Base-by-base conservation (phyloP, 2,888 invertebrate genomes). In the Epicampocera succincta region DNA sequence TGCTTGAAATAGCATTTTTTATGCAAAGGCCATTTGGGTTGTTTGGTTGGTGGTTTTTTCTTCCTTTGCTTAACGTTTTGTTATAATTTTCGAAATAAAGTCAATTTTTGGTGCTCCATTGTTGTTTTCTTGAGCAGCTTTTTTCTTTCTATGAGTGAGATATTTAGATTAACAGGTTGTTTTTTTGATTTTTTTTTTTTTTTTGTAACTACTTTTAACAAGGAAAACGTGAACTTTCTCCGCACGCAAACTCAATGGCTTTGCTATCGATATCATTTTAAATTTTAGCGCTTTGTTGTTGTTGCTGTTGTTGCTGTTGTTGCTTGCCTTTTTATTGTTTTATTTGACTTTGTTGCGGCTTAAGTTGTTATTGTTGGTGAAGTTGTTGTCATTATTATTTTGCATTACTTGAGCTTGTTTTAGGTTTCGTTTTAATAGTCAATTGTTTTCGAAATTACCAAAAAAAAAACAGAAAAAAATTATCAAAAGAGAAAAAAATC, bases 161-260 rank as follows among this genome's bases (percentile, higher is more conserved):
- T 89, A 89, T 89, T 89, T 89, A 88, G 89, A 88, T 89, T 88
- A 89, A 89, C 89, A 89, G 89, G 89, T 89, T 89, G 89, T 89
- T 89, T 89, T 88, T 89, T 87, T 68, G 85, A 86, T 87, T 86
- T 29, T 12, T 42, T 50, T 85, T 86, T 86, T 85, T n/a, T n/a
- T n/a, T n/a, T n/a, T n/a, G n/a, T n/a, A n/a, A n/a, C n/a, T n/a
- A 48, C 48, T 88, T 87, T 89, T 87, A 89, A 89, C 89, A 88
- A 89, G 88, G 86, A 88, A 88, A 88, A 88, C 88, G 88, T 88
- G 88, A 88, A 88, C 88, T 88, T 88, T 88, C 88, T 88, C 88
- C 89, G 88, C 88, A 88, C 88, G 88, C 88, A 88, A 87, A 88
- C 87, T 86, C 89, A 88, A 89, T 89, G 89, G 88, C 87, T 88